Evolutionary conservation across 2,888 invertebrate genomes (phyloP).

Genomic region (Dryococelus australis): DNA sequence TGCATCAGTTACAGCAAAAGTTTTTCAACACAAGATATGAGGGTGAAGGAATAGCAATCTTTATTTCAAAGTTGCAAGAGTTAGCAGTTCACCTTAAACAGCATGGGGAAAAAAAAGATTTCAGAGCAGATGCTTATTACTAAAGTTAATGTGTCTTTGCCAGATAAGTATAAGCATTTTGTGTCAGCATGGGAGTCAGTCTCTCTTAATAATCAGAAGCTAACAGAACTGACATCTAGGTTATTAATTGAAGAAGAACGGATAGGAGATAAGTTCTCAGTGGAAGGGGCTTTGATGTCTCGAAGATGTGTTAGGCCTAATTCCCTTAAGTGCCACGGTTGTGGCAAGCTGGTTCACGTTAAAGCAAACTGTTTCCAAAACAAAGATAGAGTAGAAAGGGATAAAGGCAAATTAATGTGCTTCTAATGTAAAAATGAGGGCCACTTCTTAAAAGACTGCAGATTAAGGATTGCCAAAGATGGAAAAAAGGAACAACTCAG

Average conservation of each 20-base stretch:
- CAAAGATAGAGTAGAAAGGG: neutral
- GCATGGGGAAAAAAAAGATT: neutral
- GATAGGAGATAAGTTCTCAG: neutral
- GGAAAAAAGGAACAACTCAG: neutral
- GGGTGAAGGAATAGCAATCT: neutral
- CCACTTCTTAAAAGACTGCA: neutral
- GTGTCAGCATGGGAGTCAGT: neutral
- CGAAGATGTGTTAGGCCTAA: neutral
- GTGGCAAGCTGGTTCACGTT: neutral
- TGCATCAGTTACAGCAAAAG: constrained; percentile 1
- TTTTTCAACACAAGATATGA: neutral
- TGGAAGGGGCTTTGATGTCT: neutral
- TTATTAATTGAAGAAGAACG: neutral
- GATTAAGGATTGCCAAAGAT: no score
- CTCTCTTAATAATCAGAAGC: neutral
- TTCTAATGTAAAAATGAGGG: neutral
- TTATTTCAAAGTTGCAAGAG: neutral
- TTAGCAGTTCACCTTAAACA: neutral
- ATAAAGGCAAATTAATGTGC: neutral
- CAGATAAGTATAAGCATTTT: neutral
- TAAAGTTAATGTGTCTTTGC: neutral
- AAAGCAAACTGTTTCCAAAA: neutral
- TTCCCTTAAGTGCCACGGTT: neutral
- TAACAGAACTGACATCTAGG: neutral
- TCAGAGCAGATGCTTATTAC: neutral